These are phyloP conservation scores for Gnathonemus echidnorhynchus DNA, from an alignment of 2,113 vertebrate species.

Conservation along the genomic window DNA sequence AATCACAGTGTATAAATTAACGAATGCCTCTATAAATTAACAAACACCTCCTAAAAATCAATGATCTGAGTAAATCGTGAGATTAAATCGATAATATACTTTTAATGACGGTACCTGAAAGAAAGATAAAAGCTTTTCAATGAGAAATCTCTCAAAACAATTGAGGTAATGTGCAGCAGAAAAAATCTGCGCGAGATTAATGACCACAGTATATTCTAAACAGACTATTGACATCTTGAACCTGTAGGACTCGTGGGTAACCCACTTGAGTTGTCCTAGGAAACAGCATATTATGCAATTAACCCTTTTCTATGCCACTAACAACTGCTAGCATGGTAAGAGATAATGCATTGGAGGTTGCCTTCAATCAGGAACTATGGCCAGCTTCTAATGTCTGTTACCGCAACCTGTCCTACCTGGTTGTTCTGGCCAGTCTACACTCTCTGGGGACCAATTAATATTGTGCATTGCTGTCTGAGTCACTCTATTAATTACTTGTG, in stretches of 20 bases:
- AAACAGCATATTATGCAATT: slow-evolving; percentile 40
- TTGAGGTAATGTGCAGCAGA: slow-evolving; percentile 59
- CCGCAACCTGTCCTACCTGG: slow-evolving; percentile 59
- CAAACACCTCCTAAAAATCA: slow-evolving; percentile 51
- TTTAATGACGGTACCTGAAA: slow-evolving; percentile 51
- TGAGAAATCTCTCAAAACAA: slow-evolving; percentile 43
- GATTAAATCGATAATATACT: slow-evolving; percentile 66
- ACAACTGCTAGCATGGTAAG: slow-evolving; percentile 37
- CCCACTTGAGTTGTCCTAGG: slow-evolving; percentile 58
- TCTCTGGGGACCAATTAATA: slow-evolving; percentile 94
- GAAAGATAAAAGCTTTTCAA: slow-evolving; percentile 60
- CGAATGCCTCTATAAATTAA: slow-evolving; percentile 52
- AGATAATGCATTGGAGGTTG: slow-evolving; percentile 46
- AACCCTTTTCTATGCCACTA: slow-evolving; percentile 54
- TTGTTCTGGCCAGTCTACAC: slow-evolving; percentile 65
- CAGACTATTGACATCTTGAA: slow-evolving; percentile 58
- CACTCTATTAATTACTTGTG: slow-evolving; percentile 97
- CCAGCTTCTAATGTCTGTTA: slow-evolving; percentile 59
- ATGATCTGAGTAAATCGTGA: slow-evolving; percentile 55
- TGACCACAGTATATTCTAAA: slow-evolving; percentile 57
- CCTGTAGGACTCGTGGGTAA: slow-evolving; percentile 60
- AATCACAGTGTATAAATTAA: slow-evolving; percentile 55
- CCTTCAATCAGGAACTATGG: slow-evolving; percentile 70
- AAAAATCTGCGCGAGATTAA: slow-evolving; percentile 56
- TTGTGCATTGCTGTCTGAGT: slow-evolving; percentile 83